These are phyloP conservation scores for Amphimedon queenslandica DNA, from an alignment of 37 sponge, comb jelly and placozoan species.

Conservation along the genomic window DNA sequence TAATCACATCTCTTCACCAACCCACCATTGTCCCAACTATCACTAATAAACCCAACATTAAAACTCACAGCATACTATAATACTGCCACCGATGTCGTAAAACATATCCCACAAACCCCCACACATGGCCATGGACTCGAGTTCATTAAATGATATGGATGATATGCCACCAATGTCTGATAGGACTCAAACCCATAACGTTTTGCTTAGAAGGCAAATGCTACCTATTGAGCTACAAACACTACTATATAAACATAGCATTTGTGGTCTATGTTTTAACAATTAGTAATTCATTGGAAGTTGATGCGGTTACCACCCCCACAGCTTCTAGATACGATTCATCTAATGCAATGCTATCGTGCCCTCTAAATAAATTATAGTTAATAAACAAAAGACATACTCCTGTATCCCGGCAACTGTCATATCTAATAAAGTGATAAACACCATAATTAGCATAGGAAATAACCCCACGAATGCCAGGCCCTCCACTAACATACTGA, in stretches of 20 bases:
- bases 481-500: no score
- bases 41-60: no score
- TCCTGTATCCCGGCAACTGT: slow-evolving; percentile 77
- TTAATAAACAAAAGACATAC: slow-evolving; percentile 72
- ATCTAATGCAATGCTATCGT: slow-evolving; percentile 63
- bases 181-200: slow-evolving; percentile 69
- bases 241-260: no score
- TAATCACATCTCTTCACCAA: no score
- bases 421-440: slow-evolving; percentile 70
- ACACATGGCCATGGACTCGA: slow-evolving; percentile 76
- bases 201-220: slow-evolving; percentile 65
- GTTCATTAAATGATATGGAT: no score
- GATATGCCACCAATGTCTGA: slow-evolving; percentile 54
- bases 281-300: no score
- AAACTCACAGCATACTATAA: slow-evolving; percentile 70
- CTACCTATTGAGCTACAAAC: slow-evolving; percentile 51
- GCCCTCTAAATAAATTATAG: slow-evolving; percentile 70
- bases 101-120: slow-evolving; percentile 66
- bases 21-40: no score
- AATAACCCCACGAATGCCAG: no score
- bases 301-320: no score
- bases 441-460: slow-evolving; percentile 43
- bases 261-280: no score
- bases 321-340: no score
- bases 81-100: slow-evolving; percentile 56